These are phyloP conservation scores for Thalassarche chlororhynchos DNA, from an alignment of 2,113 vertebrate species.

Conservation along the genomic window DNA sequence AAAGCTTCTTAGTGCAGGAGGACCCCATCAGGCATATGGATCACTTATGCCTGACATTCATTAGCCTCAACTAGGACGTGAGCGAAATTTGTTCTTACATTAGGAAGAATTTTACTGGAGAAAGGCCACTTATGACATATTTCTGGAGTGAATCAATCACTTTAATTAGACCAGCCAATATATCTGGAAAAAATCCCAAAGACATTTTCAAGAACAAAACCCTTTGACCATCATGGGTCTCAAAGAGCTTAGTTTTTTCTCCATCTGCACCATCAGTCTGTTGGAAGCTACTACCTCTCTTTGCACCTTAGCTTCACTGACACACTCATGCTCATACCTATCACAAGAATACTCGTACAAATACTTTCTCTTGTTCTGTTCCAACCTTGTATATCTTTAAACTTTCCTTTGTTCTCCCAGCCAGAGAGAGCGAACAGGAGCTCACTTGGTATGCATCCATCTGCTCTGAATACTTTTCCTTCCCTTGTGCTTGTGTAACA, in stretches of 20 bases:
- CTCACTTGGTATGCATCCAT: not conserved
- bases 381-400: not conserved
- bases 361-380: not conserved
- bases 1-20: not conserved
- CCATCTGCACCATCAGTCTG: not conserved
- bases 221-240: not conserved
- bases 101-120: not conserved
- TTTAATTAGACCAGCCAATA: not conserved
- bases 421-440: not conserved
- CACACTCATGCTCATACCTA: not conserved
- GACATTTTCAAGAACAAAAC: not conserved
- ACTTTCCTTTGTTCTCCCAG: not conserved
- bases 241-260: not conserved
- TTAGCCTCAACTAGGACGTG: not conserved
- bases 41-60: not conserved
- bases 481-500: not conserved
- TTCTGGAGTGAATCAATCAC: constrained; percentile 16
- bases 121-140: not conserved
- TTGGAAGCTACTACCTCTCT: not conserved
- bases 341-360: not conserved
- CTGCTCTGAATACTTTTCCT: not conserved
- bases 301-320: not conserved
- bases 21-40: not conserved
- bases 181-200: not conserved
- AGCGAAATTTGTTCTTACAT: not conserved